These are phyloP conservation scores for Orbicella faveolata DNA, from an alignment of 64 coral and sea anemone genomes.

Conservation along the genomic window DNA sequence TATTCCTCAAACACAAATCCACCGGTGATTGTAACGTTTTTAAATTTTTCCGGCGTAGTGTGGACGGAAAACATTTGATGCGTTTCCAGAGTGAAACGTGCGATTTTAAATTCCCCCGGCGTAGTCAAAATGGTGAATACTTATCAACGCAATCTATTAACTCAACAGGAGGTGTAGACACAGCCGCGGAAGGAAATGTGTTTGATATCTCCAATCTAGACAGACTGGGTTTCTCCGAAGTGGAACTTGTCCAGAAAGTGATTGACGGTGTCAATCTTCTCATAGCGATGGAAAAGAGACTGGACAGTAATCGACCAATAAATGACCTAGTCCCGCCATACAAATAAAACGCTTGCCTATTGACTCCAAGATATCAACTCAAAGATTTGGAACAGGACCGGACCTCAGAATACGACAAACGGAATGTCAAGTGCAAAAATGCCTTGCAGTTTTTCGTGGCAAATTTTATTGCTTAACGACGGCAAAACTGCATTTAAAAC, in stretches of 20 bases:
- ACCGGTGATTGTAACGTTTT: too few species aligned
- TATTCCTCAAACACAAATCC: too few species aligned
- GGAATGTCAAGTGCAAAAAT: slow-evolving; percentile 6
- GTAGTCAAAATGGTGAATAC: too few species aligned
- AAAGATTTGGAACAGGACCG: not conserved
- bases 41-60: too few species aligned
- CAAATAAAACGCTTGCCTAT: not conserved
- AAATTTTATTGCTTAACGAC: slow-evolving; percentile 13
- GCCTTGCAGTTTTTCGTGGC: slow-evolving; percentile 33
- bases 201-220: slow-evolving; percentile 91
- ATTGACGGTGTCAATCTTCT: slow-evolving; percentile 69
- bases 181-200: slow-evolving; percentile 73
- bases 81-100: too few species aligned
- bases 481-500: slow-evolving; percentile 18
- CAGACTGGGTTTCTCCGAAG: slow-evolving; percentile 87
- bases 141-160: not conserved
- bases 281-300: slow-evolving; percentile 51
- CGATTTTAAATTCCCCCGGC: too few species aligned
- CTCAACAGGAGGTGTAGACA: slow-evolving; percentile 78
- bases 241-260: slow-evolving; percentile 74
- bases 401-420: not conserved
- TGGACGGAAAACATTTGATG: too few species aligned
- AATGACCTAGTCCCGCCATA: slow-evolving; percentile 53
- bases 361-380: not conserved
- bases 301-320: slow-evolving; percentile 25